phyloP scores from a whole-genome alignment of 1,140 invertebrate species.

The Melanaphis sacchari region DNA sequence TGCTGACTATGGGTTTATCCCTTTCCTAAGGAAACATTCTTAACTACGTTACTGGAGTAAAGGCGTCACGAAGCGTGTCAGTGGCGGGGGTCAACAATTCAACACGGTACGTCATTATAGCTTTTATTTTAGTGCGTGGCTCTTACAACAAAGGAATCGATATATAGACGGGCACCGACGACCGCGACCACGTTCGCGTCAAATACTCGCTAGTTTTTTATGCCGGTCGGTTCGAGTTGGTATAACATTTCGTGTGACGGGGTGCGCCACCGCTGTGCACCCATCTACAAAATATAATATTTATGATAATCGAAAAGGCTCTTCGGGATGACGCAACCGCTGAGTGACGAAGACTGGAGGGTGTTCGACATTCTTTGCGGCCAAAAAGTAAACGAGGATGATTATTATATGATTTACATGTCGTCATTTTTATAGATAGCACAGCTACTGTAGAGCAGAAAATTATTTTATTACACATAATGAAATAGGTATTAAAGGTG shows the following conservation, averaged over 20 bases:
- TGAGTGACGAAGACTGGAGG: slow-evolving; percentile 43
- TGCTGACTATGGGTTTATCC: background rate
- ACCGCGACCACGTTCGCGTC: background rate
- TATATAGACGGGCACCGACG: background rate
- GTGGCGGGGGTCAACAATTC: background rate
- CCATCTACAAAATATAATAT: background rate
- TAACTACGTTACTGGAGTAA: background rate
- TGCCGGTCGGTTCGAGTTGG: background rate
- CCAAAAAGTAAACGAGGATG: background rate
- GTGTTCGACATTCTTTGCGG: slow-evolving; percentile 48
- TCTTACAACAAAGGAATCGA: slow-evolving; percentile 19
- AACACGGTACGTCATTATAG: slow-evolving; percentile 42
- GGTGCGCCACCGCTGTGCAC: background rate
- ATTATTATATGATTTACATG: background rate
- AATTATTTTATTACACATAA: background rate
- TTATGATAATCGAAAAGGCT: background rate
- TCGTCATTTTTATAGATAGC: background rate
- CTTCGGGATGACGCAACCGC: background rate
- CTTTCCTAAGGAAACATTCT: background rate
- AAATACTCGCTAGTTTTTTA: slow-evolving; percentile 21
- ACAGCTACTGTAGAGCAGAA: background rate
- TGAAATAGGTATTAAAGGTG: background rate
- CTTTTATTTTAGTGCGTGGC: slow-evolving; percentile 41
- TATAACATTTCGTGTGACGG: background rate
- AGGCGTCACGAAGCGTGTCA: background rate